Evolutionary conservation across 2,113 vertebrate genomes (phyloP).

Genomic region (Loxodonta africana): DNA sequence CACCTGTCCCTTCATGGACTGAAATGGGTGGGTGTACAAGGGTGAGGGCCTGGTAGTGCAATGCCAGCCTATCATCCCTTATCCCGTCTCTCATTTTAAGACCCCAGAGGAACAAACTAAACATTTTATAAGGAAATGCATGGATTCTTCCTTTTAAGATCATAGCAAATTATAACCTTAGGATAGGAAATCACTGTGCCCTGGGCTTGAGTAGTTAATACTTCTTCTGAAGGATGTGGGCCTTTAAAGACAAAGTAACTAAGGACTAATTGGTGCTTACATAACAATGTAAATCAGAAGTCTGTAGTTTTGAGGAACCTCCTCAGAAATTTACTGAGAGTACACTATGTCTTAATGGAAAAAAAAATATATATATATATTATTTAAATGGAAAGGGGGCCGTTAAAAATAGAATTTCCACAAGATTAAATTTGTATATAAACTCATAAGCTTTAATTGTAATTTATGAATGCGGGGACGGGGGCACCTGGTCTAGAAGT

Average conservation of each 20-base stretch:
- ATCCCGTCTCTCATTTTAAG: neutral
- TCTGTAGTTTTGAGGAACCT: neutral
- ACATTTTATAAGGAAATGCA: neutral
- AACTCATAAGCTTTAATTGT: neutral
- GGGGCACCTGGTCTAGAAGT: neutral
- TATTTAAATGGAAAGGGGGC: constrained; percentile 13
- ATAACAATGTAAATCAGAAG: neutral
- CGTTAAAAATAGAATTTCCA: neutral
- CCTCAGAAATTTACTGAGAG: neutral
- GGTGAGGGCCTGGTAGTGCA: neutral
- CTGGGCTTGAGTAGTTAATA: neutral
- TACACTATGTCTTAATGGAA: neutral
- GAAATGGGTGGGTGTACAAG: neutral
- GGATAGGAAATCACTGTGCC: neutral
- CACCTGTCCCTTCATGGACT: neutral
- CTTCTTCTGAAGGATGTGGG: neutral
- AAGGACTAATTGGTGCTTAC: neutral
- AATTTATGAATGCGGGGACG: neutral
- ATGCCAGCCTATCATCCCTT: neutral
- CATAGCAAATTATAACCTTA: neutral
- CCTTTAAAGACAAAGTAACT: constrained; percentile 3
- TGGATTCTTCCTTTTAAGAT: neutral
- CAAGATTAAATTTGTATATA: neutral
- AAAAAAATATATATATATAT: neutral
- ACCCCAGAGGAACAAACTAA: neutral